Evolutionary conservation across 2,797 vertebrate species (phyloP).

Genomic region (Ambastaia sidthimunki): DNA sequence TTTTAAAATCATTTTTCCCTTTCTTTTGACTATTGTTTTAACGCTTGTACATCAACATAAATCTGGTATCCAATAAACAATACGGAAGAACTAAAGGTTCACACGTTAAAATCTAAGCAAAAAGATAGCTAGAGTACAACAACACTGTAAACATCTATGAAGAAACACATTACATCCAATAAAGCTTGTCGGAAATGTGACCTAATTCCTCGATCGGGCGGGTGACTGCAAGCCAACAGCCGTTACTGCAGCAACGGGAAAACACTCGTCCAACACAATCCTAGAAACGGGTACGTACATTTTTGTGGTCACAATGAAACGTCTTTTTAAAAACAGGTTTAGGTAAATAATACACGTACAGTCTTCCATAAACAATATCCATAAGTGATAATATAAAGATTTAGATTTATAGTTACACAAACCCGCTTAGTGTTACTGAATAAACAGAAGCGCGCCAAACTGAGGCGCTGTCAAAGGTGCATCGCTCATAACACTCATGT

Average conservation of each 20-base stretch:
- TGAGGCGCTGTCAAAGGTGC: neutral
- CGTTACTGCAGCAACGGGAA: slow-evolving; percentile 38
- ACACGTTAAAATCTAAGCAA: neutral
- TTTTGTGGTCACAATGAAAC: neutral
- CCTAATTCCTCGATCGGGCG: neutral
- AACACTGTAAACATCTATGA: neutral
- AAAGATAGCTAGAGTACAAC: neutral
- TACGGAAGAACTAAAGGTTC: neutral
- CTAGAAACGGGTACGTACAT: neutral
- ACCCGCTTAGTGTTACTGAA: neutral
- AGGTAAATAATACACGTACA: neutral
- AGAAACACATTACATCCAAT: neutral
- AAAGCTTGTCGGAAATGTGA: neutral
- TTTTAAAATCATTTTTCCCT: too few relatives aligned
- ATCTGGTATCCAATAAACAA: neutral
- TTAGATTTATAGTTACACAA: neutral
- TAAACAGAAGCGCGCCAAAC: neutral
- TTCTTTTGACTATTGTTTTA: neutral
- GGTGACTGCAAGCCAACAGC: neutral
- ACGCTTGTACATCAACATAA: neutral
- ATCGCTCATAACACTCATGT: neutral
- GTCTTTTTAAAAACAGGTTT: too few relatives aligned
- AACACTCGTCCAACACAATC: slow-evolving; percentile 7
- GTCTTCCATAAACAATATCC: too few relatives aligned
- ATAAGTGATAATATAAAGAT: neutral